A percentile compares a stretch with the other conserved stretches of the same genome.
These are phyloP conservation scores for Drusus annulatus DNA, from an alignment of 1,140 invertebrate species.

Conservation along the genomic window DNA sequence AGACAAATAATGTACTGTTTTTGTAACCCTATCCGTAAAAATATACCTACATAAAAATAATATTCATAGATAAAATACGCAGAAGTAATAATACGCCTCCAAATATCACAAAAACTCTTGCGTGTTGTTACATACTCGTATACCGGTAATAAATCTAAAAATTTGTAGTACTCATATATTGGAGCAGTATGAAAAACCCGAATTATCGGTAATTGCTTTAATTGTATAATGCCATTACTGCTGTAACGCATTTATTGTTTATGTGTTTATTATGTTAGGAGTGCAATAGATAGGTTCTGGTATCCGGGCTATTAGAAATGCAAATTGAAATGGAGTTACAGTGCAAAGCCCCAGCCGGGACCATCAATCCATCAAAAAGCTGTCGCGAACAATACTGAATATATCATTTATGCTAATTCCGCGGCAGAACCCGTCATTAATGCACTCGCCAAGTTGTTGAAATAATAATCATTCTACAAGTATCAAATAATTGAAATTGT, in stretches of 20 bases:
- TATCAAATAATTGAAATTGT: conserved; percentile 3
- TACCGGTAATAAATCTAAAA: no score
- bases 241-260: conserved; percentile 34
- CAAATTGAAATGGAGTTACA: conserved; percentile 53
- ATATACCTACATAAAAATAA: no score
- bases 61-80: no score
- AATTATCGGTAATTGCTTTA: conserved; percentile 49
- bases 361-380: conserved; percentile 58
- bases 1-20: no score
- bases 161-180: no score
- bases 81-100: no score
- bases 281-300: conserved; percentile 46
- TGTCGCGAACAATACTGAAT: conserved; percentile 58
- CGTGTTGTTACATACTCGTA: no score
- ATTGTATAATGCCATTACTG: not conserved
- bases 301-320: conserved; percentile 54
- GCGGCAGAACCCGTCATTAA: conserved; percentile 12
- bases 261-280: conserved; percentile 50
- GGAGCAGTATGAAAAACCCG: conserved; percentile 2
- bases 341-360: conserved; percentile 41
- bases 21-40: no score
- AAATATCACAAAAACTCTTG: no score
- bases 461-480: no score
- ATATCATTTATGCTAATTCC: conserved; percentile 58
- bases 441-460: not conserved